Conservation (phyloP, 2,113 vertebrate genomes). For the Malaclemys terrapin region DNA sequence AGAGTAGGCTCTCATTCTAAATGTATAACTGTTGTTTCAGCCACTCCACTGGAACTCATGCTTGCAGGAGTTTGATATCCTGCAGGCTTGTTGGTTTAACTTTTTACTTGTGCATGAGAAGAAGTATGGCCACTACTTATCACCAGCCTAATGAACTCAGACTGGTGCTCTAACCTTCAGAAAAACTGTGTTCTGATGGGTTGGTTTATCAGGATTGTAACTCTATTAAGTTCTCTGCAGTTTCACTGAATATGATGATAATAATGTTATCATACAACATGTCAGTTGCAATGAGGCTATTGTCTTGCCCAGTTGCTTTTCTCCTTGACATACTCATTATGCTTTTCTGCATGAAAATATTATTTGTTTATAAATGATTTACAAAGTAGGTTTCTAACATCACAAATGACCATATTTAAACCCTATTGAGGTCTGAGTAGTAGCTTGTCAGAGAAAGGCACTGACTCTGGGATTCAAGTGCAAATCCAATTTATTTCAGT, state of each 20-base stretch:
- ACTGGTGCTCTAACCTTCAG: neutral
- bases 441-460: slow-evolving; percentile 39
- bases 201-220: neutral
- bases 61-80: neutral
- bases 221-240: neutral
- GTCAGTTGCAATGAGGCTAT: neutral
- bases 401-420: slow-evolving; percentile 48
- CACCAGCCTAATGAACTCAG: neutral
- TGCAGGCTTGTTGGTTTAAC: neutral
- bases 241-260: slow-evolving; percentile 10
- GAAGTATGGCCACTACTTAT: neutral
- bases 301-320: neutral
- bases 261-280: neutral
- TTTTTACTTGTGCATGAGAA: neutral
- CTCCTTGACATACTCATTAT: neutral
- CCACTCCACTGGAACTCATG: neutral
- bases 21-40: neutral
- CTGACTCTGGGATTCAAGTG: slow-evolving; percentile 40
- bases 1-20: neutral
- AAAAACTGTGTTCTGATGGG: neutral
- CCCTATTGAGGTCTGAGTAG: neutral
- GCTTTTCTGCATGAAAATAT: slow-evolving; percentile 1
- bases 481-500: slow-evolving; percentile 66
- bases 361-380: slow-evolving; percentile 22
- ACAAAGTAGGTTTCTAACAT: slow-evolving; percentile 10